A percentile compares a stretch with the other conserved stretches of the same genome.
phyloP scores from a whole-genome alignment of 2,888 invertebrate species.

The Muscina levida region DNA sequence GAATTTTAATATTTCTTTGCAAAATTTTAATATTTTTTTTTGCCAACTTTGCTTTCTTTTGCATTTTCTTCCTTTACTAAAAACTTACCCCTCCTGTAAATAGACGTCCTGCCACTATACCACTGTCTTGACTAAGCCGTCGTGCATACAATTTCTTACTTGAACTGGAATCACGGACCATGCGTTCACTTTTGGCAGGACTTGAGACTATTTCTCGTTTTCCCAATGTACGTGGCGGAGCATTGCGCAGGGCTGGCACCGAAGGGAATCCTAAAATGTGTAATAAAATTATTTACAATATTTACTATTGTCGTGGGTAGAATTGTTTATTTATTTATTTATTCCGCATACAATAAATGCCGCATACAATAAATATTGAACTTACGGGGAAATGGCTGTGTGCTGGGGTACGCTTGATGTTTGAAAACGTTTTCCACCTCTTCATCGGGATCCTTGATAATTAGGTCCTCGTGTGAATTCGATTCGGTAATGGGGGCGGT shows the following conservation, averaged over 20 bases:
- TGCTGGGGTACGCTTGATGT: conserved; percentile 8
- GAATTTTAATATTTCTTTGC: too few species aligned
- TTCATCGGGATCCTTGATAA: conserved; percentile 67
- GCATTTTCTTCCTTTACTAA: too few species aligned
- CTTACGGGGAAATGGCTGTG: conserved; percentile 63
- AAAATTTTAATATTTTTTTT: too few species aligned
- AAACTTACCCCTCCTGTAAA: conserved; percentile 72
- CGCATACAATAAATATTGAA: conserved; percentile 35
- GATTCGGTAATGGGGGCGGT: conserved; percentile 73
- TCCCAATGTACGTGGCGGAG: conserved; percentile 67
- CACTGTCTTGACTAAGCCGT: conserved; percentile 78
- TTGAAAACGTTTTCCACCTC: conserved; percentile 10
- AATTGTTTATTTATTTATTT: conserved; percentile 16
- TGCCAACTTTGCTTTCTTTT: too few species aligned
- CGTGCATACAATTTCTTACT: conserved; percentile 71
- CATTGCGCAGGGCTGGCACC: conserved; percentile 75
- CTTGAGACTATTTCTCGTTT: conserved; percentile 77
- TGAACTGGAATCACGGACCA: conserved; percentile 65
- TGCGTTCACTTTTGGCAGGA: conserved; percentile 77
- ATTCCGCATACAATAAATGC: background rate
- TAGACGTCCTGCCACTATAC: conserved; percentile 76
- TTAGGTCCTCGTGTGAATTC: conserved; percentile 76
- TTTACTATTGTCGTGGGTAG: too few species aligned
- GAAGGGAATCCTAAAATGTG: conserved; percentile 76
- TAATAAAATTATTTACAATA: background rate